These are phyloP conservation scores for Herpetotheres cachinnans DNA, from an alignment of 2,113 vertebrate species.

Conservation along the genomic window DNA sequence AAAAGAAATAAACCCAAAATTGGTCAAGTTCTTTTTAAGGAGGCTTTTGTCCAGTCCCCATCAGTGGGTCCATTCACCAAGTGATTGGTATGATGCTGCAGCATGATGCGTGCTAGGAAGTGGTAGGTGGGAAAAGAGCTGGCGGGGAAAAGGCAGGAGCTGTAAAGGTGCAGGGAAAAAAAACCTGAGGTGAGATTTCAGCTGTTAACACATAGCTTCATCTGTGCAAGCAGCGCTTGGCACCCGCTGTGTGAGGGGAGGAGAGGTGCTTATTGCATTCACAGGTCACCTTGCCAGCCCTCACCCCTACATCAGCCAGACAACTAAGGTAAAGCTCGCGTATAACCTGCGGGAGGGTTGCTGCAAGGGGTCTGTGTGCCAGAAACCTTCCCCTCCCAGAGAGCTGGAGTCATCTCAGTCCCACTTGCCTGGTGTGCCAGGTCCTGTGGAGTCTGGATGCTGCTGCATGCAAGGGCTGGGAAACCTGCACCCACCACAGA, in stretches of 20 bases:
- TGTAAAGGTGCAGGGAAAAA: neutral
- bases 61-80: neutral
- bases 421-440: rapidly evolving
- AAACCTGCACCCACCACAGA: neutral
- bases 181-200: neutral
- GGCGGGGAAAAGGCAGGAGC: neutral
- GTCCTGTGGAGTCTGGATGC: too few species aligned
- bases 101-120: neutral
- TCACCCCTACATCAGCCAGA: rapidly evolving
- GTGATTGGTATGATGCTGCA: neutral
- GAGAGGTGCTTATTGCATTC: neutral
- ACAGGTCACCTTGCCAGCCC: neutral
- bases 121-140: neutral
- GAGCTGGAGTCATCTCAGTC: neutral
- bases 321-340: neutral
- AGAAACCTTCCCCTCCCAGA: neutral
- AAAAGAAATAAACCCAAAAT: neutral
- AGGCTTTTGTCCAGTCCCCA: neutral
- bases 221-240: neutral
- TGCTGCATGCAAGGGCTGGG: neutral
- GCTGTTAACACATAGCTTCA: neutral
- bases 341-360: neutral
- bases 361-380: neutral
- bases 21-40: neutral
- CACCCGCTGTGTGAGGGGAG: rapidly evolving